Conservation (phyloP, 1,140 invertebrate genomes). For the Pteromalus puparum region DNA sequence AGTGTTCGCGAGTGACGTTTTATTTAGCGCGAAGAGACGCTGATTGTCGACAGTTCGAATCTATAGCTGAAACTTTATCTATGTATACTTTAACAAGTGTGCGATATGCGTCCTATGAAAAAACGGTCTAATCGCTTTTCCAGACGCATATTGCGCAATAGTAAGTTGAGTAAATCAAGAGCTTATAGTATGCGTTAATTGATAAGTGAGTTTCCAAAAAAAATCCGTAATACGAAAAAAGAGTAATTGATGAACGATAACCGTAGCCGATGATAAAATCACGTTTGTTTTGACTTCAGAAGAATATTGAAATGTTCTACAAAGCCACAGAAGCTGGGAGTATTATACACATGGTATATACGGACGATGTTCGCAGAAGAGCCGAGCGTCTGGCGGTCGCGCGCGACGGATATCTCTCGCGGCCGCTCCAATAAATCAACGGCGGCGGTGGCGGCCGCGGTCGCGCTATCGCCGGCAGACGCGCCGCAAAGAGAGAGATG, state of each 20-base stretch:
- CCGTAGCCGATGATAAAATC: neutral
- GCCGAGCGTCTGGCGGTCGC: neutral
- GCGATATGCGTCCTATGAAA: neutral
- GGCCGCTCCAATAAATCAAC: conserved; percentile 64
- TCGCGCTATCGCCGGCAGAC: conserved; percentile 65
- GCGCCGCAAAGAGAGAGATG: conserved; percentile 58
- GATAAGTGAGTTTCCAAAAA: neutral
- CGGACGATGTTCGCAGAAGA: neutral
- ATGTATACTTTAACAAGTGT: too few species aligned
- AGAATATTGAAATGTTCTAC: neutral
- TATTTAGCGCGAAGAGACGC: neutral
- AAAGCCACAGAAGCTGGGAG: neutral
- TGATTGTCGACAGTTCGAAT: neutral
- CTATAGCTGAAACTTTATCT: too few species aligned
- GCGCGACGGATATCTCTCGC: conserved; percentile 57
- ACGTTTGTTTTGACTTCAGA: neutral
- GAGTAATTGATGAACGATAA: neutral
- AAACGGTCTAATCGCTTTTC: neutral
- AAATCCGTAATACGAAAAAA: neutral
- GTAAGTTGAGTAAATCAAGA: neutral
- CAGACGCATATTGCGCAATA: neutral
- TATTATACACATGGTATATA: conserved; percentile 7
- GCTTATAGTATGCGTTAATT: neutral
- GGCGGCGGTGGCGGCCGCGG: conserved; percentile 47
- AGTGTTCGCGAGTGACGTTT: too few species aligned